Evolutionary conservation across 1,140 invertebrate genomes (phyloP).

Genomic region (Asbolus verrucosus): DNA sequence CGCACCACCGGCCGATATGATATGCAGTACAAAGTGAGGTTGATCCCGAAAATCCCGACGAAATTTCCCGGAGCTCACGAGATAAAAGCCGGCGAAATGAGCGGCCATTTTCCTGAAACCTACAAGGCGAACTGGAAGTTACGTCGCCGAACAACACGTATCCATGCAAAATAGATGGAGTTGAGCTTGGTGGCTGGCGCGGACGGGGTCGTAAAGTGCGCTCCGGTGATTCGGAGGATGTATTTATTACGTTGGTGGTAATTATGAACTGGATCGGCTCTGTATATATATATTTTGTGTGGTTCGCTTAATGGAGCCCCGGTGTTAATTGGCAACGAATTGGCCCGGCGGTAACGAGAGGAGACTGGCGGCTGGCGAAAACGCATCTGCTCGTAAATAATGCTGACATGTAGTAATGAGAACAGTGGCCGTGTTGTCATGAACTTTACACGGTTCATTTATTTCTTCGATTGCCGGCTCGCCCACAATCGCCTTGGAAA

Average conservation of each 20-base stretch:
- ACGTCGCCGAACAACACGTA: background rate
- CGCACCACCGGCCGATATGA: too few species aligned
- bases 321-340: background rate
- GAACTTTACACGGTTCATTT: conserved; percentile 47
- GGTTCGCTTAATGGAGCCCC: too few species aligned
- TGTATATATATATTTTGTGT: too few species aligned
- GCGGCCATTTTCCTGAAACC: background rate
- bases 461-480: conserved; percentile 42
- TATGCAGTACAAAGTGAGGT: conserved; percentile 4
- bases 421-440: conserved; percentile 7
- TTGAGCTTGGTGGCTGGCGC: too few species aligned
- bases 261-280: too few species aligned
- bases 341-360: background rate
- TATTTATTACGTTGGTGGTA: too few species aligned
- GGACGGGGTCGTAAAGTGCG: too few species aligned
- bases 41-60: conserved; percentile 3
- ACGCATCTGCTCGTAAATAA: background rate
- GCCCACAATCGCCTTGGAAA: conserved; percentile 39
- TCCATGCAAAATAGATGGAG: too few species aligned
- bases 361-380: background rate
- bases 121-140: background rate
- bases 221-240: too few species aligned
- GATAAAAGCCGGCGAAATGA: conserved; percentile 6
- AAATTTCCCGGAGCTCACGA: background rate
- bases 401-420: conserved; percentile 2